phyloP scores from a whole-genome alignment of 2,888 invertebrate species.

The Protonemura montana region DNA sequence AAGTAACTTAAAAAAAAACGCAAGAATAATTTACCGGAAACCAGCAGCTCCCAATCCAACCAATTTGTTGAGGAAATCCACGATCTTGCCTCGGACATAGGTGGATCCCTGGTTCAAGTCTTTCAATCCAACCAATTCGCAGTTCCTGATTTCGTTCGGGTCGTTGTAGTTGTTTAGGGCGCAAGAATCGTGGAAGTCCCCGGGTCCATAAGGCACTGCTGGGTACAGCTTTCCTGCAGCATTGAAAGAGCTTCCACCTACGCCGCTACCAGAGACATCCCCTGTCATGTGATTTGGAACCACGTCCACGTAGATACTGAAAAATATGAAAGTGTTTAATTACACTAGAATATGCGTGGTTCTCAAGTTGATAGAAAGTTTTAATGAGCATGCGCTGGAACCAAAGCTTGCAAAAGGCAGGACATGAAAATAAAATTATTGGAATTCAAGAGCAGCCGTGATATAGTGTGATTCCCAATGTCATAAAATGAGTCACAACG shows the following conservation, averaged over 20 bases:
- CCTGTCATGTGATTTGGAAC: conserved; percentile 80
- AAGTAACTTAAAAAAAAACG: neutral
- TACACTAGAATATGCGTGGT: conserved; percentile 71
- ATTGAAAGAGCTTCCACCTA: conserved; percentile 69
- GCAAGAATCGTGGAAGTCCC: conserved; percentile 75
- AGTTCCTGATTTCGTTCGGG: conserved; percentile 71
- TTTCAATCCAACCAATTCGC: conserved; percentile 74
- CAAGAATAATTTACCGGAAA: conserved; percentile 71
- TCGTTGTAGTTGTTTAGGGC: conserved; percentile 72
- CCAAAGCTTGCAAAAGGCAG: too few species aligned
- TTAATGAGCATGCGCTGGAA: too few species aligned
- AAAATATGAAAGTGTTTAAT: neutral
- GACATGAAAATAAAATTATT: too few species aligned
- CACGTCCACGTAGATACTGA: conserved; percentile 75
- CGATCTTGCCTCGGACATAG: conserved; percentile 71
- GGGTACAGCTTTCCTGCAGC: conserved; percentile 65
- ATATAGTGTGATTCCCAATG: too few species aligned
- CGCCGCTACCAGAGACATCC: conserved; percentile 61
- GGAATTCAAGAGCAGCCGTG: too few species aligned
- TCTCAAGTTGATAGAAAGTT: too few species aligned
- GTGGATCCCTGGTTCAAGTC: conserved; percentile 76
- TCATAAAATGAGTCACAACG: too few species aligned
- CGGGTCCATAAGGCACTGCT: conserved; percentile 69
- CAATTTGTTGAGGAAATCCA: conserved; percentile 70
- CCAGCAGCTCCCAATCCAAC: conserved; percentile 82